These are phyloP conservation scores for Oncorhynchus kisutch DNA, from an alignment of 2,113 vertebrate species.

Conservation along the genomic window DNA sequence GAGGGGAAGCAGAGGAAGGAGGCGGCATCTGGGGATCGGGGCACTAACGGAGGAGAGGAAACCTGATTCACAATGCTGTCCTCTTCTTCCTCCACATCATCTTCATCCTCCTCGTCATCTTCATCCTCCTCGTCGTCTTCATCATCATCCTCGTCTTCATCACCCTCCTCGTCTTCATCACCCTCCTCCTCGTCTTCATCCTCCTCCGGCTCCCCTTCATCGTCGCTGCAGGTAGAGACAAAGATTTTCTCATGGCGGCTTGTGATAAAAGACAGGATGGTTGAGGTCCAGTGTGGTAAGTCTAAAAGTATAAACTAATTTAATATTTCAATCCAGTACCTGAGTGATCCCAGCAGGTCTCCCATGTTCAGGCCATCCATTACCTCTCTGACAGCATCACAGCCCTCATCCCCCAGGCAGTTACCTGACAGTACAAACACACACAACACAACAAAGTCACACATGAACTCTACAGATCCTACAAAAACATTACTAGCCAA, in stretches of 20 bases:
- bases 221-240: slow-evolving; percentile 60
- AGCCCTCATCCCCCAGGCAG: slow-evolving; percentile 86
- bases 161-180: slow-evolving; percentile 1
- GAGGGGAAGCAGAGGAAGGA: slow-evolving; percentile 92
- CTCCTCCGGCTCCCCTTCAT: slow-evolving; percentile 72
- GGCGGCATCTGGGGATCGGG: slow-evolving; percentile 79
- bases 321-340: slow-evolving; percentile 62
- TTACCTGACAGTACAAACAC: slow-evolving; percentile 77
- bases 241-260: not conserved
- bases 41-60: slow-evolving; percentile 73
- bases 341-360: slow-evolving; percentile 81
- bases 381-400: slow-evolving; percentile 82
- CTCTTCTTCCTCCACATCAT: slow-evolving; percentile 55
- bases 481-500: not conserved
- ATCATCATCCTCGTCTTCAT: slow-evolving; percentile 35
- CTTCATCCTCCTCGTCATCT: slow-evolving; percentile 21
- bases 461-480: slow-evolving; percentile 4
- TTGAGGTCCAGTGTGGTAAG: not conserved
- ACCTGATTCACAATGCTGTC: slow-evolving; percentile 55
- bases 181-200: slow-evolving; percentile 35
- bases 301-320: not conserved
- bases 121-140: slow-evolving; percentile 38
- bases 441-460: slow-evolving; percentile 14
- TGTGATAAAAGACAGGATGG: not conserved
- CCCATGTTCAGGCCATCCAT: slow-evolving; percentile 83